phyloP scores from a whole-genome alignment of 2,797 vertebrate genomes.

The Pagetopsis macropterus region DNA sequence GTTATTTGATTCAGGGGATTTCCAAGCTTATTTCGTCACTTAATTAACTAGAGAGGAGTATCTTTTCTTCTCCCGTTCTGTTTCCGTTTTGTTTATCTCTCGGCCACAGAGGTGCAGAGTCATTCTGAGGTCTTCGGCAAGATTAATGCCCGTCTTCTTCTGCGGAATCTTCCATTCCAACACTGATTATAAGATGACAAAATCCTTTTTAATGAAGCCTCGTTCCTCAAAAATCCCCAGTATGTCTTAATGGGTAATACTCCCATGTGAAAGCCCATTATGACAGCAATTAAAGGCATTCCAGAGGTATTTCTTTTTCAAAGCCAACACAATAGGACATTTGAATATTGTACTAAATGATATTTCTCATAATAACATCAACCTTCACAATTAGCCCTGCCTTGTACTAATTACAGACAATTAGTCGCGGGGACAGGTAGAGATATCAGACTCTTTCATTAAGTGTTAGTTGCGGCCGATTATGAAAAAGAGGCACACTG shows the following conservation, averaged over 20 bases:
- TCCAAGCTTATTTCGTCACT: slow-evolving; percentile 71
- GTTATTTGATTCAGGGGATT: slow-evolving; percentile 75
- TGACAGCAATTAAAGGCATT: slow-evolving; percentile 61
- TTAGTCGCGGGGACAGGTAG: slow-evolving; percentile 71
- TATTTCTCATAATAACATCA: slow-evolving; percentile 64
- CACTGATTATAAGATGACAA: slow-evolving; percentile 52
- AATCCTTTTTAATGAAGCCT: slow-evolving; percentile 47
- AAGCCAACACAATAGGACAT: slow-evolving; percentile 53
- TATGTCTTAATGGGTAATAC: slow-evolving; percentile 41
- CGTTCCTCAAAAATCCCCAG: slow-evolving; percentile 24
- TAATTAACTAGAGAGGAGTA: slow-evolving; percentile 70
- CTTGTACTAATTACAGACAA: slow-evolving; percentile 75
- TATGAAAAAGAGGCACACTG: slow-evolving; percentile 64
- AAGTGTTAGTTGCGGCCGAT: slow-evolving; percentile 75
- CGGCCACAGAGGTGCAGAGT: slow-evolving; percentile 58
- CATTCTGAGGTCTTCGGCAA: slow-evolving; percentile 55
- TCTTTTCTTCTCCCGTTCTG: slow-evolving; percentile 30
- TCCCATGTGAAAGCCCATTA: slow-evolving; percentile 52
- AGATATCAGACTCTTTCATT: slow-evolving; percentile 70
- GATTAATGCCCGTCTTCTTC: slow-evolving; percentile 32
- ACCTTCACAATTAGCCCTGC: slow-evolving; percentile 68
- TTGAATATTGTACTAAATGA: slow-evolving; percentile 57
- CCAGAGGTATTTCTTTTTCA: slow-evolving; percentile 16
- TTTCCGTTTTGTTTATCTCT: slow-evolving; percentile 58
- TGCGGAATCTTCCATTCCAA: slow-evolving; percentile 37